Percentiles rank a stretch among this genome's conserved stretches.
These are phyloP conservation scores for Mixornis gularis DNA, from an alignment of 2,113 vertebrate genomes.

Conservation along the genomic window DNA sequence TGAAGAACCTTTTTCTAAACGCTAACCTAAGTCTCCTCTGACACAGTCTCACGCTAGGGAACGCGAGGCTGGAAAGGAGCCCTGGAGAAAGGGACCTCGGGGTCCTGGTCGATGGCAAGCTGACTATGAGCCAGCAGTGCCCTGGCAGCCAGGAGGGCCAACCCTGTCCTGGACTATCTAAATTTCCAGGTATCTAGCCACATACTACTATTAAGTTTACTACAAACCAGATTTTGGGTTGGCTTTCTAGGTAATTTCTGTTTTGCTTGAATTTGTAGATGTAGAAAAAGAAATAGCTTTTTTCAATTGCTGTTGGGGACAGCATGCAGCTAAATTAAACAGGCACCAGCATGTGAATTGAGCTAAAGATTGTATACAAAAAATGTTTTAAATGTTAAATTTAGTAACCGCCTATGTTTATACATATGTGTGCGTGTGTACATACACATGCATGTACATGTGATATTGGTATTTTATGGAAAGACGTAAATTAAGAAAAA, in stretches of 20 bases:
- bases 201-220: neutral
- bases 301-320: neutral
- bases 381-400: neutral
- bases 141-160: neutral
- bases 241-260: neutral
- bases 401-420: neutral
- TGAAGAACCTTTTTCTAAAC: neutral
- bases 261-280: neutral
- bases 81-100: accelerated
- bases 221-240: neutral
- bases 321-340: neutral
- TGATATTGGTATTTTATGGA: neutral
- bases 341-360: neutral
- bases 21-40: neutral
- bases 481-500: neutral
- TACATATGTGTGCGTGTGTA: neutral
- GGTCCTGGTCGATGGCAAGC: accelerated
- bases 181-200: neutral
- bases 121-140: neutral
- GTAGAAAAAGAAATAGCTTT: neutral
- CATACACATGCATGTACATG: neutral
- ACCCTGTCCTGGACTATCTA: accelerated
- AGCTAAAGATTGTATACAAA: neutral
- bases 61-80: neutral
- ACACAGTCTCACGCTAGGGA: neutral